These are phyloP conservation scores for Hormaphis cornu DNA, from an alignment of 1,140 invertebrate species.

Conservation along the genomic window DNA sequence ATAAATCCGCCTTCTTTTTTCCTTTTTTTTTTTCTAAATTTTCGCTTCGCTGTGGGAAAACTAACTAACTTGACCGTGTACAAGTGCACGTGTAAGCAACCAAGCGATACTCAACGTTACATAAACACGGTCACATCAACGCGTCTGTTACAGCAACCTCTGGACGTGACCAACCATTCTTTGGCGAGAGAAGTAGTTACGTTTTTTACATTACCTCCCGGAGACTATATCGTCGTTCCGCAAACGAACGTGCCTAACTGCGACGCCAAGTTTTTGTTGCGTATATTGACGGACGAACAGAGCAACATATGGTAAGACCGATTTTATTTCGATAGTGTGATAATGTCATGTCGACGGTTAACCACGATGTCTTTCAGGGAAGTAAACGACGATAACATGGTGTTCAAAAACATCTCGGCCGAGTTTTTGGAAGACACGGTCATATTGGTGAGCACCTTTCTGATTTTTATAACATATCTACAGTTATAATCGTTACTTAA, in stretches of 20 bases:
- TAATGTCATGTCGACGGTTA: not conserved
- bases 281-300: slow-evolving; percentile 62
- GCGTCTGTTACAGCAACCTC: slow-evolving; percentile 47
- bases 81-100: too few relatives aligned
- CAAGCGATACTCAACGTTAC: too few relatives aligned
- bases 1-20: too few relatives aligned
- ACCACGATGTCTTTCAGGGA: slow-evolving; percentile 53
- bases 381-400: slow-evolving; percentile 66
- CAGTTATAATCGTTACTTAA: too few relatives aligned
- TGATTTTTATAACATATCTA: too few relatives aligned
- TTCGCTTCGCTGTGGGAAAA: not conserved
- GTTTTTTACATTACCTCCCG: slow-evolving; percentile 63
- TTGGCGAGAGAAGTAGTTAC: slow-evolving; percentile 61
- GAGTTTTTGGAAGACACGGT: slow-evolving; percentile 51
- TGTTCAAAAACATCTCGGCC: slow-evolving; percentile 53
- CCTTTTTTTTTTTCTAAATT: not conserved
- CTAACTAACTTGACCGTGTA: too few relatives aligned
- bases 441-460: slow-evolving; percentile 42
- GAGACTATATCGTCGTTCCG: slow-evolving; percentile 68
- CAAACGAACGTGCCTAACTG: slow-evolving; percentile 59
- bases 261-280: slow-evolving; percentile 59
- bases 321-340: not conserved
- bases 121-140: too few relatives aligned
- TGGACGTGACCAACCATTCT: slow-evolving; percentile 60
- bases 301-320: slow-evolving; percentile 59